These are phyloP conservation scores for Eristalis pertinax DNA, from an alignment of 2,888 invertebrate species.

Conservation along the genomic window DNA sequence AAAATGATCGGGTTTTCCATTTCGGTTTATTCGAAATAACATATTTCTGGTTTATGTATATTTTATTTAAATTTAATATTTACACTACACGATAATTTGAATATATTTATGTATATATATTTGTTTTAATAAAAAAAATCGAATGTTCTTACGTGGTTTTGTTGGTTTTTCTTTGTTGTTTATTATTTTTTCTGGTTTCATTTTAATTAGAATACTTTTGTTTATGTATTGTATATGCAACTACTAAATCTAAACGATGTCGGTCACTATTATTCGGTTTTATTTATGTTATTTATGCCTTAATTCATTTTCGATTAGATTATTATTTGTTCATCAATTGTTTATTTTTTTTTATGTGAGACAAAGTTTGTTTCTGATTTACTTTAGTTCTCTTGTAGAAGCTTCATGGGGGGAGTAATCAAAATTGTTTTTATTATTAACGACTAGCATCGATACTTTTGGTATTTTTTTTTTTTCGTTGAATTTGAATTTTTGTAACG, in stretches of 20 bases:
- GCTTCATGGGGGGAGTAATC: background rate
- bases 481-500: background rate
- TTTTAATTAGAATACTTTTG: slow-evolving; percentile 37
- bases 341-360: slow-evolving; percentile 23
- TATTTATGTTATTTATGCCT: background rate
- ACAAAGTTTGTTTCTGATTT: slow-evolving; percentile 32
- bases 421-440: background rate
- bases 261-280: slow-evolving; percentile 34
- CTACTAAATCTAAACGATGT: slow-evolving; percentile 68
- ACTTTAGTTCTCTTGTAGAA: background rate
- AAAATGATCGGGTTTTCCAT: slow-evolving; percentile 38
- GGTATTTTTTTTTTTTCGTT: background rate
- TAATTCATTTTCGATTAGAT: slow-evolving; percentile 16
- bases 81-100: slow-evolving; percentile 71
- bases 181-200: slow-evolving; percentile 13
- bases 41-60: slow-evolving; percentile 44
- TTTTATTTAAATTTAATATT: slow-evolving; percentile 52
- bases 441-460: background rate
- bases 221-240: slow-evolving; percentile 66
- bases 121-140: slow-evolving; percentile 56
- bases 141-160: slow-evolving; percentile 56
- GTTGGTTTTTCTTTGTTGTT: slow-evolving; percentile 13
- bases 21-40: slow-evolving; percentile 37
- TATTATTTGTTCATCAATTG: slow-evolving; percentile 13
- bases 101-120: slow-evolving; percentile 59